A percentile compares a stretch with the other conserved stretches of the same genome.
Conservation (phyloP, 1,140 invertebrate species). For the Ceratina calcarata region DNA sequence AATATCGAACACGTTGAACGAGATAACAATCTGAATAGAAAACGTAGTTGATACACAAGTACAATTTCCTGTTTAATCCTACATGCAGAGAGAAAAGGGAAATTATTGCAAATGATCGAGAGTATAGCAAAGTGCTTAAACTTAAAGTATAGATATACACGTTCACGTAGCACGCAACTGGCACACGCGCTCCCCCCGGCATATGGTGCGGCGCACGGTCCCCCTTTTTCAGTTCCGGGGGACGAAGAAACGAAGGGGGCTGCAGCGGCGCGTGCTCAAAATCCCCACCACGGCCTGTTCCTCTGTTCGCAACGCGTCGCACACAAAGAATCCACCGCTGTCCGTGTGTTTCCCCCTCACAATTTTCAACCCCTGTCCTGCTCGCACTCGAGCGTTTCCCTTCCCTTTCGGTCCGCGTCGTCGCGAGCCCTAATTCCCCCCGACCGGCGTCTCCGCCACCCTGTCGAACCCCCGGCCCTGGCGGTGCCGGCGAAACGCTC, state of each 20-base stretch:
- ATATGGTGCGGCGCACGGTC: conserved; percentile 72
- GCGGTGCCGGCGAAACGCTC: conserved; percentile 56
- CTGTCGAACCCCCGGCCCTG: conserved; percentile 36
- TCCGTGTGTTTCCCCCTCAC: conserved; percentile 32
- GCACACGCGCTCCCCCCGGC: conserved; percentile 69
- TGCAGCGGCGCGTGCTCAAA: conserved; percentile 78
- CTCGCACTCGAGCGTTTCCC: conserved; percentile 38
- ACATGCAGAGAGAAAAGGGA: no score
- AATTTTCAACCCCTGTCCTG: conserved; percentile 21
- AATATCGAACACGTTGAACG: no score
- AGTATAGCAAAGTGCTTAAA: no score
- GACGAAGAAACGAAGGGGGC: conserved; percentile 69
- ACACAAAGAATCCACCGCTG: no score
- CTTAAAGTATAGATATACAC: conserved; percentile 26
- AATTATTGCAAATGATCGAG: no score
- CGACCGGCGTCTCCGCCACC: conserved; percentile 29
- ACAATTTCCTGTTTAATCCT: no score
- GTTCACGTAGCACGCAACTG: conserved; percentile 53
- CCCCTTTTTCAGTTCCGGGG: conserved; percentile 69
- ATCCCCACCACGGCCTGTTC: conserved; percentile 69
- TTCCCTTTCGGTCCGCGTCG: conserved; percentile 8
- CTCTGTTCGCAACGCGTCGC: conserved; percentile 34
- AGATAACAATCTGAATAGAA: no score
- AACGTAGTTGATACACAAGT: no score
- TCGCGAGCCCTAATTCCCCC: conserved; percentile 17